These are phyloP conservation scores for Arbacia lixula DNA, from an alignment of 53 echinoderm and acorn worm genomes.

Conservation along the genomic window DNA sequence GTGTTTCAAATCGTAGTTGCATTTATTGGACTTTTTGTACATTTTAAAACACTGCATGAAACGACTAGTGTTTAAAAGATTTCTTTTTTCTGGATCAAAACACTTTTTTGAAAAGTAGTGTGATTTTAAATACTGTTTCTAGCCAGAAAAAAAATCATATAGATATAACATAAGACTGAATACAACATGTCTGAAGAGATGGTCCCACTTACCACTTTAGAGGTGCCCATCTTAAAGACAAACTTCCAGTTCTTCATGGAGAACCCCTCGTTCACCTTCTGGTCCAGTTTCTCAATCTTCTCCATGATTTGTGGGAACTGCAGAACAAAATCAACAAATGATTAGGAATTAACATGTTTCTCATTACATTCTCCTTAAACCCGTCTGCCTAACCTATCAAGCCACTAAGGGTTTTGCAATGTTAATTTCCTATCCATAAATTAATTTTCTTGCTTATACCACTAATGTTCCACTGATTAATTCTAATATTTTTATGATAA, in stretches of 20 bases:
- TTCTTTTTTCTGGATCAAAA: no score
- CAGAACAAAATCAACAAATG: background rate
- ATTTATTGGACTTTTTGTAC: no score
- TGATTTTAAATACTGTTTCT: no score
- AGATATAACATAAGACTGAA: no score
- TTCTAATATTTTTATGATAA: background rate
- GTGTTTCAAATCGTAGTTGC: no score
- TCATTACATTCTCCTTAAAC: background rate
- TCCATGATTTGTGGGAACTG: constrained; percentile 61
- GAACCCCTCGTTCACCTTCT: constrained; percentile 51
- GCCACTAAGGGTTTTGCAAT: no score
- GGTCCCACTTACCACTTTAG: constrained; percentile 67
- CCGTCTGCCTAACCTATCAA: background rate
- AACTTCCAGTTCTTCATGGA: constrained; percentile 74
- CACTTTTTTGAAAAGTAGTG: no score
- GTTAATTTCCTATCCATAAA: no score
- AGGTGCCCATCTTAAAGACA: constrained; percentile 75
- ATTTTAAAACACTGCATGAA: no score
- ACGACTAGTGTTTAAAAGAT: no score
- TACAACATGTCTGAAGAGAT: background rate
- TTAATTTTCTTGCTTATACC: background rate
- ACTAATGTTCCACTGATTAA: background rate
- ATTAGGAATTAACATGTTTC: background rate
- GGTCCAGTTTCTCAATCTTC: constrained; percentile 51
- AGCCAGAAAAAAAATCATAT: no score